Conservation (phyloP, 2,113 vertebrate species). For the Calyptommatus sinebrachiatus region DNA sequence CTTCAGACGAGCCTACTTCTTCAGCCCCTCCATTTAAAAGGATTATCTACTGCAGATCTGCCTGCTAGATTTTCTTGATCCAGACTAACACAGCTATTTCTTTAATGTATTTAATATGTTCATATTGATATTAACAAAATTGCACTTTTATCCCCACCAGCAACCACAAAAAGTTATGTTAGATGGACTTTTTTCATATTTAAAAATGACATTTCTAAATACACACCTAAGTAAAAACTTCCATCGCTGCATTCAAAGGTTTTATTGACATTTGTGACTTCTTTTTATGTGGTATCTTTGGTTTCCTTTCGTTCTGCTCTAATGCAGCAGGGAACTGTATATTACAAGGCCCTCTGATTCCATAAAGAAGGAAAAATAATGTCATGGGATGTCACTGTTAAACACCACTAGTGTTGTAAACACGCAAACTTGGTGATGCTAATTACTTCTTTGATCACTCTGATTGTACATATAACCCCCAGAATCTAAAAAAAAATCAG, state of each 20-base stretch:
- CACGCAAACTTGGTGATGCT: background rate
- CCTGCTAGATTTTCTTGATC: too few species aligned
- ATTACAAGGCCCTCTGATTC: conserved; percentile 15
- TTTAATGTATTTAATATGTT: conserved; percentile 62
- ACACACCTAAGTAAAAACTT: conserved; percentile 1
- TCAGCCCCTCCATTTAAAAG: background rate
- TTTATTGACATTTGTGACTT: conserved; percentile 6
- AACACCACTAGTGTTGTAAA: background rate
- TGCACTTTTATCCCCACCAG: conserved; percentile 60
- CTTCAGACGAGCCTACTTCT: too few species aligned
- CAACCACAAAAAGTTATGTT: conserved; percentile 68
- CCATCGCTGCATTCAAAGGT: background rate
- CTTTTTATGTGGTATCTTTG: conserved; percentile 19
- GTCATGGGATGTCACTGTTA: background rate
- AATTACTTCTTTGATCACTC: background rate
- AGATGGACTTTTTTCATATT: conserved; percentile 24
- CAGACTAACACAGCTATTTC: too few species aligned
- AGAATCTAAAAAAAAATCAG: background rate
- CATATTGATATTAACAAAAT: conserved; percentile 69
- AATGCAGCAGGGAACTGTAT: background rate
- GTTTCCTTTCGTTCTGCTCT: conserved; percentile 17
- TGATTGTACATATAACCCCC: background rate
- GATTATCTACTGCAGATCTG: background rate
- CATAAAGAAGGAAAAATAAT: conserved; percentile 9
- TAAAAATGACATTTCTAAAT: conserved; percentile 38